Evolutionary conservation across 2,113 vertebrate genomes (phyloP).

Genomic region (Fregata magnificens): DNA sequence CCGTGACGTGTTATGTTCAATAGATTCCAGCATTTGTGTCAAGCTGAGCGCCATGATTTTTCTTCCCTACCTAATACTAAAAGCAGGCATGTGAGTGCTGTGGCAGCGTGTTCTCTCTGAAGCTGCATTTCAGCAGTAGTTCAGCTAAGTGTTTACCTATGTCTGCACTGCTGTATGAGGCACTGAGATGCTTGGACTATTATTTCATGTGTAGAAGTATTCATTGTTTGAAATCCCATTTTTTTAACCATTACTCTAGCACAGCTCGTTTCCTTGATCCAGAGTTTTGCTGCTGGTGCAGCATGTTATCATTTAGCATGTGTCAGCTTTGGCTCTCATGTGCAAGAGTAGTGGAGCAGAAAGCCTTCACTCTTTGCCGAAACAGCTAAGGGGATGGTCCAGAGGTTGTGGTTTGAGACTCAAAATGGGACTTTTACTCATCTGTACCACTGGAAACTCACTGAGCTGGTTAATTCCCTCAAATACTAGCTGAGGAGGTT

Average conservation of each 20-base stretch:
- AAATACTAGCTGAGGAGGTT: not conserved
- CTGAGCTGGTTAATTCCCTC: not conserved
- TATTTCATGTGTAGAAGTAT: not conserved
- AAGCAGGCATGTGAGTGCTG: not conserved
- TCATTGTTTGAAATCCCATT: not conserved
- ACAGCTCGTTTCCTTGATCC: not conserved
- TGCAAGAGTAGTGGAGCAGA: not conserved
- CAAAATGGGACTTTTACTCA: not conserved
- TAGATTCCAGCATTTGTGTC: not conserved
- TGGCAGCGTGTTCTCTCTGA: not conserved
- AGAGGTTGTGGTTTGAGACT: not conserved
- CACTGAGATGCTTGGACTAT: not conserved
- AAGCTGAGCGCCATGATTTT: not conserved
- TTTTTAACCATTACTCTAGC: not conserved
- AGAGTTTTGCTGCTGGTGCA: not conserved
- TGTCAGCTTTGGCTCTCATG: not conserved
- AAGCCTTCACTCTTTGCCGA: not conserved
- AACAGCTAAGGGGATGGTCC: not conserved
- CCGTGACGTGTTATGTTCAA: fast-evolving
- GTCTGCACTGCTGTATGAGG: not conserved
- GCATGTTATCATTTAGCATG: not conserved
- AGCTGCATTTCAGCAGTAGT: not conserved
- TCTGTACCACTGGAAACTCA: not conserved
- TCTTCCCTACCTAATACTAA: not conserved
- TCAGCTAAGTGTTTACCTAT: not conserved